Conservation (phyloP, 2,797 vertebrate genomes). For the Hypotaenidia okinawae region DNA sequence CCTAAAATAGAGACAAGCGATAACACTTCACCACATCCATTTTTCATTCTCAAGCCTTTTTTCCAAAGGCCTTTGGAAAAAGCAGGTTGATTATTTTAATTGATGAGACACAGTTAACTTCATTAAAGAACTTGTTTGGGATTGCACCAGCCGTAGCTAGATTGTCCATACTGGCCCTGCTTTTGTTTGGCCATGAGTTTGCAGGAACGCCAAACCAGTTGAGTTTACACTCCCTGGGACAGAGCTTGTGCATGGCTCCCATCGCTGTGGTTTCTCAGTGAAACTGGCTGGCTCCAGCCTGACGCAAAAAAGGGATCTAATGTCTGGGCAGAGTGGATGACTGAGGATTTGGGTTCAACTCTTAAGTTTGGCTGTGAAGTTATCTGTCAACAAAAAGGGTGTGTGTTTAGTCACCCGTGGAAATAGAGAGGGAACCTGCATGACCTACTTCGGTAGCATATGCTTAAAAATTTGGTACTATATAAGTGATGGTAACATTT, state of each 20-base stretch:
- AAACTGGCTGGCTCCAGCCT: background rate
- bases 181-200: background rate
- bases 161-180: background rate
- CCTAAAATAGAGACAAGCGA: background rate
- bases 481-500: background rate
- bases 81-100: background rate
- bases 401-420: background rate
- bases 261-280: fast-evolving
- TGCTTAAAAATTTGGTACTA: background rate
- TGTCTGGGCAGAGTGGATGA: background rate
- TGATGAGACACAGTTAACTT: background rate
- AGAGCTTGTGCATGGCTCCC: background rate
- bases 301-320: background rate
- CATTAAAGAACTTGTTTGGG: background rate
- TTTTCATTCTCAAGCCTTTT: background rate
- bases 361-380: background rate
- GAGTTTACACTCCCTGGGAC: background rate
- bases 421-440: background rate
- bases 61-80: background rate
- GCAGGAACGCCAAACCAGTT: background rate
- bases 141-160: background rate
- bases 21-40: background rate
- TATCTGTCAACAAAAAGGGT: background rate
- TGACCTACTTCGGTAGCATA: background rate
- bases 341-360: background rate